These are phyloP conservation scores for Brachionus paranguensis DNA, from an alignment of 1,140 invertebrate genomes.

Conservation along the genomic window DNA sequence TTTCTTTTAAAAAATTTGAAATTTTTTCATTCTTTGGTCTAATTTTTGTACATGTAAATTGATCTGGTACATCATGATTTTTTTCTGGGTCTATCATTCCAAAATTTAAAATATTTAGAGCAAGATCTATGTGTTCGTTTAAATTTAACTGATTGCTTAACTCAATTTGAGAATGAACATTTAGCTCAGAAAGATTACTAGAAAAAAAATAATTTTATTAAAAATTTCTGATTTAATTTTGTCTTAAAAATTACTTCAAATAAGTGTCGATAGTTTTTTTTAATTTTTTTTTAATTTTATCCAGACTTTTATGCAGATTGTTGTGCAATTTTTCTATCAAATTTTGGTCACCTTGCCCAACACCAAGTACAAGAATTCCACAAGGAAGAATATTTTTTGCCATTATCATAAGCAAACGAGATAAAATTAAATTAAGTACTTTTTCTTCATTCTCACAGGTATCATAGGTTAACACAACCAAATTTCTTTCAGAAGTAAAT, in stretches of 20 bases:
- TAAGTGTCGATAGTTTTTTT: neutral
- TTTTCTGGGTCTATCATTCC: neutral
- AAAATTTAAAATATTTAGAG: neutral
- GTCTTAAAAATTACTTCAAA: neutral
- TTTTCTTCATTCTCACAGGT: neutral
- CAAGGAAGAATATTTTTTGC: neutral
- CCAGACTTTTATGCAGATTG: neutral
- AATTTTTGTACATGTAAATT: neutral
- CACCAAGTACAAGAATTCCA: neutral
- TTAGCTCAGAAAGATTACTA: neutral
- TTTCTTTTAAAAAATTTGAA: neutral
- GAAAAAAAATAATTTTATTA: neutral
- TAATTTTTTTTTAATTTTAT: neutral
- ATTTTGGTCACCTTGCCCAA: neutral
- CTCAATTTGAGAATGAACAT: neutral
- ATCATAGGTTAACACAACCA: neutral
- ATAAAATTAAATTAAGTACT: neutral
- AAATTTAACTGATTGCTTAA: conserved; percentile 23
- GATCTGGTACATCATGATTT: neutral
- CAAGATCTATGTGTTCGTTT: neutral
- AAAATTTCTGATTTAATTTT: neutral
- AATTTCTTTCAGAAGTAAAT: neutral
- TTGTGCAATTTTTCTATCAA: neutral
- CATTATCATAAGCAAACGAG: neutral
- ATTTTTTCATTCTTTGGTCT: neutral